Evolutionary conservation across 2,113 vertebrate genomes (phyloP).

Genomic region (Upupa epops): DNA sequence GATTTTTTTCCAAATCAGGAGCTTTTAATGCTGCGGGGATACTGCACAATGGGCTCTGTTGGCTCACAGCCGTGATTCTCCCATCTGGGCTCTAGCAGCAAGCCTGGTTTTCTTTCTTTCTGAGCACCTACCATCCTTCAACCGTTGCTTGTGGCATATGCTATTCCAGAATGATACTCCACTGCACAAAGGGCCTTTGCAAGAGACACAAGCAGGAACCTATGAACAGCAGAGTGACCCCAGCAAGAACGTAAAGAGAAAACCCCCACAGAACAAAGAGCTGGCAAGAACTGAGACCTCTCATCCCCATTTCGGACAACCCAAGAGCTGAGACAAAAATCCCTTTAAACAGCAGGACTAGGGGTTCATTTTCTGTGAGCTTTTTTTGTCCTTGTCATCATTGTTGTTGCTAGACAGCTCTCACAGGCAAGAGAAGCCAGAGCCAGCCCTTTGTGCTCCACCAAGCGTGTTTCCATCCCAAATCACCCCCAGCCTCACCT

Average conservation of each 20-base stretch:
- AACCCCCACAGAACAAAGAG: background rate
- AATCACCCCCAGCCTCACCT: background rate
- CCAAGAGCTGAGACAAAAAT: background rate
- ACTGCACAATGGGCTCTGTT: fast-evolving
- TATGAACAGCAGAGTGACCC: background rate
- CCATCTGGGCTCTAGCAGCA: background rate
- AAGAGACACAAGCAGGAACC: background rate
- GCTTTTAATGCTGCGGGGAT: background rate
- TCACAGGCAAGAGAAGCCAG: background rate
- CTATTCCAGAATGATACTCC: background rate
- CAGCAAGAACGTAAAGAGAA: background rate
- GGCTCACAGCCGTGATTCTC: background rate
- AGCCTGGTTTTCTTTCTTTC: background rate
- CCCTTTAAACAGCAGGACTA: background rate
- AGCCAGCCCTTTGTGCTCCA: background rate
- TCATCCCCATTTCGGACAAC: background rate
- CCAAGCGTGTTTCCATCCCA: background rate
- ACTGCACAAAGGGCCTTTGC: background rate
- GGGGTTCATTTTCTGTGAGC: background rate
- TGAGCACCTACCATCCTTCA: background rate
- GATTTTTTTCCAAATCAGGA: background rate
- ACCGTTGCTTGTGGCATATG: fast-evolving
- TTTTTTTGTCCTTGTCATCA: background rate
- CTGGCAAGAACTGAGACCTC: fast-evolving
- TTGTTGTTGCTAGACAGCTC: background rate